Base-by-base conservation (phyloP, 2,888 invertebrate genomes). In the Eupelmus urozonus region DNA sequence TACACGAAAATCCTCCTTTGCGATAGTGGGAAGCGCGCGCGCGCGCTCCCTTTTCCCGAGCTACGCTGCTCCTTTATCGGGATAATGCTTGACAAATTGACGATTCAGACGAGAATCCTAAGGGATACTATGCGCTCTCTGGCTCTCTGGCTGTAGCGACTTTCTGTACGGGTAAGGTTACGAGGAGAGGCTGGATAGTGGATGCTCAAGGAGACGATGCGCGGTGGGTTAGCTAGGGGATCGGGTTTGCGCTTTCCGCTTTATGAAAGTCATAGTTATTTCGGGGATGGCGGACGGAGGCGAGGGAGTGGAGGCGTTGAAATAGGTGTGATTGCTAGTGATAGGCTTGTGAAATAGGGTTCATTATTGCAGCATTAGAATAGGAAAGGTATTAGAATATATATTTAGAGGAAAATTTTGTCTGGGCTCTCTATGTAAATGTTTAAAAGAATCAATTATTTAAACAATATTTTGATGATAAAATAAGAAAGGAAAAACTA, bases 71-170 rank as follows among this genome's bases (percentile, higher is more conserved):
- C 29, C 45, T 60, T 62, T 85, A 84, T 85, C 82, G 84, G 86
- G 89, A 89, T 89, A 89, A 89, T 89, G 86, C 88, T 87, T 85
- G 88, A 88, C 88, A 89, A 89, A 89, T 89, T 89, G 88, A 87
- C 87, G 88, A 89, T 89, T 89, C 88, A 88, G 86, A 87, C 84
- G 87, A 86, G 84, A 5, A 45, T 7, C 49, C 11, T 49, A n/a
- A n/a, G n/a, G n/a, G n/a, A n/a, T n/a, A n/a, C n/a, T n/a, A n/a
- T n/a, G n/a, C 78, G 81, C 57, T 70, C 49, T 45, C 13, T 79
- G 62, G 72, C 73, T 60, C 72, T 67, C 29, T 80, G 80, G 69
- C 55, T 27, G 7, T 18, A 11, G 13, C n/a, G 77, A n/a, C n/a
- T n/a, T n/a, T 59, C 67, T 72, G 27, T 57, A 23, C 11, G 16